Evolutionary conservation across 2,113 vertebrate genomes (phyloP).

Genomic region (Patagioenas fasciata): DNA sequence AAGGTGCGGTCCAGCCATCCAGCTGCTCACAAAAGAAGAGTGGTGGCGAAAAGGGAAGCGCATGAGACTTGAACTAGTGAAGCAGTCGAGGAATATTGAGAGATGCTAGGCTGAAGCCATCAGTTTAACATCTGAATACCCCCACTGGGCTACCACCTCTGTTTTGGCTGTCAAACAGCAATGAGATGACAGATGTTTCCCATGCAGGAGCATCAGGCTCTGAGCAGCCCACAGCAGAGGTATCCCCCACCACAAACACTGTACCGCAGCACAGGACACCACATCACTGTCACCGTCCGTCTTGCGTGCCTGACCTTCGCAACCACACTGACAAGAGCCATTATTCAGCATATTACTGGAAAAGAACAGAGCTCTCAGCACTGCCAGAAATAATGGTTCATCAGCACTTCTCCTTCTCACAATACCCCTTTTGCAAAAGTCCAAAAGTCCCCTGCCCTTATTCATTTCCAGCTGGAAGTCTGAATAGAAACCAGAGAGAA

Average conservation of each 20-base stretch:
- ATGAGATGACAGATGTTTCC: neutral
- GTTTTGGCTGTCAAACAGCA: neutral
- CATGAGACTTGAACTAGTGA: neutral
- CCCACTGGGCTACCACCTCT: neutral
- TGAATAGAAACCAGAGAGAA: neutral
- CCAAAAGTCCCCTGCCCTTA: neutral
- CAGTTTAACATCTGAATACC: accelerated
- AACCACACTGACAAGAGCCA: neutral
- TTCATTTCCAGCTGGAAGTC: neutral
- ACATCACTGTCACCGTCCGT: neutral
- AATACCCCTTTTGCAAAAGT: neutral
- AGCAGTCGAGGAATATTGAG: neutral
- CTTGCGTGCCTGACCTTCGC: neutral
- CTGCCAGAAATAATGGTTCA: neutral
- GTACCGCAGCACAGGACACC: neutral
- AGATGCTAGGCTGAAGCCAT: neutral
- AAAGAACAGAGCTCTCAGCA: neutral
- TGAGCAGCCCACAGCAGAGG: neutral
- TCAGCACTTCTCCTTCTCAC: neutral
- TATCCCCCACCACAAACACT: neutral
- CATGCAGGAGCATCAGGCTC: neutral
- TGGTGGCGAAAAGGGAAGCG: accelerated
- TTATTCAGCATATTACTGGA: neutral
- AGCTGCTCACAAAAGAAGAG: neutral
- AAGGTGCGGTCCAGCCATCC: neutral